phyloP scores from a whole-genome alignment of 2,797 vertebrate species.

The Sternotherus odoratus region DNA sequence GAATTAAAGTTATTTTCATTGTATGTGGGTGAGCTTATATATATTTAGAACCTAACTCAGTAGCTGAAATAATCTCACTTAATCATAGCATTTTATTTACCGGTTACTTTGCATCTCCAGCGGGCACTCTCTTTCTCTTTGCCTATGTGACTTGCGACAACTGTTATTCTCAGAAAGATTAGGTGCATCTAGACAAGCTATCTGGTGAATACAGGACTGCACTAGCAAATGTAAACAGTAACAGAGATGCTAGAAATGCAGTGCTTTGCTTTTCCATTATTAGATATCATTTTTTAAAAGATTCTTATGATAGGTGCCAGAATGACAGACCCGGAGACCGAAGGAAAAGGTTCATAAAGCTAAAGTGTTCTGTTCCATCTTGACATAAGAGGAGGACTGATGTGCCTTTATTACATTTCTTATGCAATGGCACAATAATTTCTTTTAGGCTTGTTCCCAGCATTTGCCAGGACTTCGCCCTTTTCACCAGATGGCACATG shows the following conservation, averaged over 20 bases:
- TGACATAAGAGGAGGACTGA: neutral
- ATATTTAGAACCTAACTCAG: neutral
- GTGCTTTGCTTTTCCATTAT: neutral
- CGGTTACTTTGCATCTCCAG: neutral
- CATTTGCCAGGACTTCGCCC: neutral
- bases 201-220: neutral
- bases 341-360: neutral
- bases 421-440: neutral
- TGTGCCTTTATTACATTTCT: neutral
- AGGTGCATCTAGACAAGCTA: neutral
- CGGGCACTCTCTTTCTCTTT: neutral
- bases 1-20: conserved; percentile 50
- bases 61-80: neutral
- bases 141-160: neutral
- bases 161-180: neutral
- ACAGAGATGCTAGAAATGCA: neutral
- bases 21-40: neutral
- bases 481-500: neutral
- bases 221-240: neutral
- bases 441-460: neutral
- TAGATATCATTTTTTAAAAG: neutral
- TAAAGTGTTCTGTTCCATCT: neutral
- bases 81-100: neutral
- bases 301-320: neutral
- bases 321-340: neutral